These are phyloP conservation scores for Euplexia lucipara DNA, from an alignment of 2,888 invertebrate species.

Conservation along the genomic window DNA sequence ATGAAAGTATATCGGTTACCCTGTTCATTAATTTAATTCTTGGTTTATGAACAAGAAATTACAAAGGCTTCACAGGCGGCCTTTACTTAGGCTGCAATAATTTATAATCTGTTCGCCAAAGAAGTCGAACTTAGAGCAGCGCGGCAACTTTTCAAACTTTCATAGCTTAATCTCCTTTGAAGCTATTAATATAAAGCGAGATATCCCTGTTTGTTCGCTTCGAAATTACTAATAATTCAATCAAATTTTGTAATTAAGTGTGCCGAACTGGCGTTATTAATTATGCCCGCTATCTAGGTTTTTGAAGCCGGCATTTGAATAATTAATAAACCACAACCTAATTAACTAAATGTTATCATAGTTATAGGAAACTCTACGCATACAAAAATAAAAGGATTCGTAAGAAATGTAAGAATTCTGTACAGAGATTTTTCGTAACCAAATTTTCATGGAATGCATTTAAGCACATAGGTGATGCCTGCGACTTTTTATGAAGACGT, in stretches of 20 bases:
- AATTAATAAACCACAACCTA: slow-evolving; percentile 7
- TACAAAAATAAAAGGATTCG: neutral
- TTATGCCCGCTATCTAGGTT: slow-evolving; percentile 37
- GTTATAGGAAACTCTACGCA: neutral
- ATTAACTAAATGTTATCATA: slow-evolving; percentile 14
- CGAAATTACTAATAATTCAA: slow-evolving; percentile 63
- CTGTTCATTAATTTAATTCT: slow-evolving; percentile 40
- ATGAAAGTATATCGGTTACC: slow-evolving; percentile 52
- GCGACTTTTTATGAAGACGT: too few relatives aligned
- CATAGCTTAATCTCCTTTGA: slow-evolving; percentile 75
- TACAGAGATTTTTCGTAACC: too few relatives aligned
- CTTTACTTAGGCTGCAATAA: slow-evolving; percentile 71
- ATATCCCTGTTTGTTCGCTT: slow-evolving; percentile 68
- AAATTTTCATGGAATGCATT: too few relatives aligned
- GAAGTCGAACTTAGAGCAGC: slow-evolving; percentile 66
- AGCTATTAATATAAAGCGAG: slow-evolving; percentile 74
- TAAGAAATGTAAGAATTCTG: too few relatives aligned
- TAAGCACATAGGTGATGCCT: too few relatives aligned
- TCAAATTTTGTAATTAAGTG: slow-evolving; percentile 54
- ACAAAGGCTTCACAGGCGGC: slow-evolving; percentile 59
- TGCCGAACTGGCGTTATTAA: slow-evolving; percentile 44
- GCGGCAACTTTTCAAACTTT: slow-evolving; percentile 73
- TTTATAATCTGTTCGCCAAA: slow-evolving; percentile 73
- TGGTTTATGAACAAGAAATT: slow-evolving; percentile 62
- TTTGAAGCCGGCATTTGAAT: slow-evolving; percentile 20